Base-by-base conservation (phyloP, 2,113 vertebrate species). In the Crypturellus undulatus region DNA sequence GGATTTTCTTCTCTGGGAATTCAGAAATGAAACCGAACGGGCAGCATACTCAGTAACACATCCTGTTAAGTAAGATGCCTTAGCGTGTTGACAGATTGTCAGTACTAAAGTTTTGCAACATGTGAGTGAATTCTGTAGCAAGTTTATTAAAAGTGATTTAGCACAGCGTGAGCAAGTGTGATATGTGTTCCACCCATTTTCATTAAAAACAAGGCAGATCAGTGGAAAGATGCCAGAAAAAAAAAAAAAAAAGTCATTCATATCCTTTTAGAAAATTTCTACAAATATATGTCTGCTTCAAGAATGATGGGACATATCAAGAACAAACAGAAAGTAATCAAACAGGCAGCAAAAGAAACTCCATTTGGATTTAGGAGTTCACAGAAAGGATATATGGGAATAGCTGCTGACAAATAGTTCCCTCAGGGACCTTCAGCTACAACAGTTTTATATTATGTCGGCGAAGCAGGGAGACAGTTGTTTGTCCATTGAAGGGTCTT, bases 111-210 rank as follows among this genome's bases (percentile, higher is more conserved):
- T 95, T 80, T 94, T 96, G 60, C 59, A 95, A 88, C 90, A 94
- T 97, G 76, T 87, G 90, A 95, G 65, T 92, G 96, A 90, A 96
- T 93, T 96, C 93, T 90, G 70, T 73, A 84, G 84, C 64, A 72
- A 65, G 70, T 94, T 96, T 97, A 86, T 94, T 96, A 90, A 79
- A 80, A 93, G 89, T 87, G 82, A 97, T 89, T 94, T 87, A 94
- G 73, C 89, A 51, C 6, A 7, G 64, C 84, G 83, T 2, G 25
- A 94, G 92, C 65, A 89, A 84, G 64, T 92, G 56, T 82, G 95
- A 83, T 77, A 59, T 77, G 65, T 77, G 58, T 70, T 96, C 94
- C 93, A 94, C 94, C 91, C 84, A 87, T 94, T 72, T 43, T 90
- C 91, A 95, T 95, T 96, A 90, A 94, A 86, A 95, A 94, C 60